Evolutionary conservation across 1,140 invertebrate genomes (phyloP).

Genomic region (Leptinotarsa defecta): DNA sequence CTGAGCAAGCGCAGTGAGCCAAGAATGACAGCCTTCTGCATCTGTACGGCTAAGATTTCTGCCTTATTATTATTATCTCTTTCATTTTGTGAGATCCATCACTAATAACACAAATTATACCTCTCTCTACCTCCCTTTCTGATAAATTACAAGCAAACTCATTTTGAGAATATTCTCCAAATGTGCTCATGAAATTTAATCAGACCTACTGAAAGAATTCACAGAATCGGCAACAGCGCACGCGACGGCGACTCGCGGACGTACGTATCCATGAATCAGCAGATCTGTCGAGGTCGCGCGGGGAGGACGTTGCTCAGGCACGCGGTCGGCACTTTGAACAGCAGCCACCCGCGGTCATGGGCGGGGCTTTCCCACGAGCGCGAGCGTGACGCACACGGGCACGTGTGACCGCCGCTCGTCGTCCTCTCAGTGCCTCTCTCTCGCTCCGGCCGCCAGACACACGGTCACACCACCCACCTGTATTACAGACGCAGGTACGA

Average conservation of each 20-base stretch:
- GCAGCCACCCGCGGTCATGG: conserved; percentile 44
- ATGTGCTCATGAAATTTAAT: too few relatives aligned
- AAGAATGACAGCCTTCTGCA: too few relatives aligned
- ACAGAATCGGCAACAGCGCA: neutral
- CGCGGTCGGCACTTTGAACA: conserved; percentile 37
- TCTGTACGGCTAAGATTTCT: too few relatives aligned
- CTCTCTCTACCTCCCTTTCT: too few relatives aligned
- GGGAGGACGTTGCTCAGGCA: conserved; percentile 36
- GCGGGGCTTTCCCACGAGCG: conserved; percentile 46
- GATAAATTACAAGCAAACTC: too few relatives aligned
- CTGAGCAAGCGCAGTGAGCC: too few relatives aligned
- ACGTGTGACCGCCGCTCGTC: conserved; percentile 39
- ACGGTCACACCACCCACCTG: conserved; percentile 32
- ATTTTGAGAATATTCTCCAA: too few relatives aligned
- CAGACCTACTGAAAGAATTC: neutral
- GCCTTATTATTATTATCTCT: too few relatives aligned
- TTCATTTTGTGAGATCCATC: too few relatives aligned
- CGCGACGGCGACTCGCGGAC: conserved; percentile 23
- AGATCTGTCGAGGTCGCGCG: conserved; percentile 10
- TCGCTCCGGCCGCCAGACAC: conserved; percentile 37
- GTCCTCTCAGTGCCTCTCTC: conserved; percentile 7
- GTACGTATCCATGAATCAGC: conserved; percentile 32
- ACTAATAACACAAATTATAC: too few relatives aligned
- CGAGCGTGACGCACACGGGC: conserved; percentile 51
- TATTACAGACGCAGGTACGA: conserved; percentile 5